Base-by-base conservation (phyloP, 2,113 vertebrate genomes). In the Lagopus leucura region DNA sequence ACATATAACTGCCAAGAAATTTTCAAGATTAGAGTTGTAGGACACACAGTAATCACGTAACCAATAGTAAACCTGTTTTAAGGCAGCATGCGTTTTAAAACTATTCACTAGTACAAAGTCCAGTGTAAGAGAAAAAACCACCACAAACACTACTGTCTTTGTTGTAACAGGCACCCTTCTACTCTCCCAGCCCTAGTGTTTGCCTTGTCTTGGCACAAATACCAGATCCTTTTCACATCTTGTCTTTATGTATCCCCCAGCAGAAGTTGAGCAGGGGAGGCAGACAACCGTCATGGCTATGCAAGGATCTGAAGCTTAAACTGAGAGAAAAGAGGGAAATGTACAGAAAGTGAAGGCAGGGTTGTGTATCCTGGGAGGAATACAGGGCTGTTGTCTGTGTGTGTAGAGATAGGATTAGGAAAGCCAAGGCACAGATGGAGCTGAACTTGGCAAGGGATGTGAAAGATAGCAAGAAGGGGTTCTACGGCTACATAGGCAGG, bases 131-230 rank as follows among this genome's bases (percentile, higher is more conserved):
- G 19, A 47, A 42, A 71, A 4, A 42, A 24, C 4, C 42, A 14
- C 13, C 60, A 65, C 32, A 52, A 82, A 66, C 7, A 10, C 55
- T 73, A 47, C 25, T 34, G 11, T 30, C 38, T 72, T 48, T 38
- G 34, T 27, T 79, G 54, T 32, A 77, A 24, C 1, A 60, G 12
- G 18, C 28, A 36, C 13, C 48, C 17, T 55, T 18, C 28, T 17
- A 9, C 8, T 12, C 16, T 6, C 2, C 15, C 12, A 24, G 15
- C 21, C 18, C 15, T 38, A 54, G 4, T 6, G 20, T 50, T 0
- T 80, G n/a, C 22, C 17, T 18, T 50, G 13, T 8, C 4, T 47
- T 6, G 27, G 43, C 43, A 60, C 10, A 40, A 69, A 52, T 34
- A 60, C 20, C 30, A 32, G 30, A 64, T 40, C 38, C 36, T 36